Percentiles rank a stretch among this genome's conserved stretches.
These are phyloP conservation scores for Drosophila erecta DNA, from an alignment of 1,140 invertebrate genomes.

Conservation along the genomic window DNA sequence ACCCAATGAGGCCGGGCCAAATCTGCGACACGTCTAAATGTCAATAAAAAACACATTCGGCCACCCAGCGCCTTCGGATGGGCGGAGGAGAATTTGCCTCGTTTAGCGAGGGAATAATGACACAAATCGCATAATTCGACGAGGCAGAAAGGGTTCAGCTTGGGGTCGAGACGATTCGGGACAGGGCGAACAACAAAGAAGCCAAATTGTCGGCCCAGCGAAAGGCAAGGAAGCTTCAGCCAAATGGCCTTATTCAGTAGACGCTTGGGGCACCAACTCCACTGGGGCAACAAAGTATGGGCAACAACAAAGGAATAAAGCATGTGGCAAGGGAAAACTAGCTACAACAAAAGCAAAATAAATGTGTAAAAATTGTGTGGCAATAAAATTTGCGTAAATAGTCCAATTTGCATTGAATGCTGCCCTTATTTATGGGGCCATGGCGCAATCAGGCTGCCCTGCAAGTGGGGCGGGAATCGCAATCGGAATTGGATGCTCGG, in stretches of 20 bases:
- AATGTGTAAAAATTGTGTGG: constrained; percentile 77
- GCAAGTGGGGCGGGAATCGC: constrained; percentile 19
- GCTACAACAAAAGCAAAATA: constrained; percentile 66
- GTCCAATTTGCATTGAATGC: constrained; percentile 81
- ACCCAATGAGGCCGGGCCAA: constrained; percentile 66
- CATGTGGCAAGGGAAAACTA: constrained; percentile 53
- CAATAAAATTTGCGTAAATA: constrained; percentile 83
- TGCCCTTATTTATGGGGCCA: constrained; percentile 74
- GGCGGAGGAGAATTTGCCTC: constrained; percentile 48
- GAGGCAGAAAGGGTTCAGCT: constrained; percentile 51
- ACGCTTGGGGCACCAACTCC: constrained; percentile 56
- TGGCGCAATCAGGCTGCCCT: constrained; percentile 47
- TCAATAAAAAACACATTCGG: constrained; percentile 81
- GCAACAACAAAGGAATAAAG: constrained; percentile 56
- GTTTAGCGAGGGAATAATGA: constrained; percentile 81
- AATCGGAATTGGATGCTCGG: constrained; percentile 7
- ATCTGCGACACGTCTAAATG: constrained; percentile 70
- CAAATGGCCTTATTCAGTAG: constrained; percentile 79
- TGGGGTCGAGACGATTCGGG: constrained; percentile 11
- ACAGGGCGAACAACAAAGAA: constrained; percentile 20
- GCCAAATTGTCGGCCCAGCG: constrained; percentile 33
- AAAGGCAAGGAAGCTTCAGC: constrained; percentile 53
- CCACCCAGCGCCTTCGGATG: constrained; percentile 22
- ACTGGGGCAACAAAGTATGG: constrained; percentile 29
- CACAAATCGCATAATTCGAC: constrained; percentile 74